Evolutionary conservation across 2,113 vertebrate genomes (phyloP), one percentile per base, ranked within the genome.

Genomic region (Psittacus erithacus): DNA sequence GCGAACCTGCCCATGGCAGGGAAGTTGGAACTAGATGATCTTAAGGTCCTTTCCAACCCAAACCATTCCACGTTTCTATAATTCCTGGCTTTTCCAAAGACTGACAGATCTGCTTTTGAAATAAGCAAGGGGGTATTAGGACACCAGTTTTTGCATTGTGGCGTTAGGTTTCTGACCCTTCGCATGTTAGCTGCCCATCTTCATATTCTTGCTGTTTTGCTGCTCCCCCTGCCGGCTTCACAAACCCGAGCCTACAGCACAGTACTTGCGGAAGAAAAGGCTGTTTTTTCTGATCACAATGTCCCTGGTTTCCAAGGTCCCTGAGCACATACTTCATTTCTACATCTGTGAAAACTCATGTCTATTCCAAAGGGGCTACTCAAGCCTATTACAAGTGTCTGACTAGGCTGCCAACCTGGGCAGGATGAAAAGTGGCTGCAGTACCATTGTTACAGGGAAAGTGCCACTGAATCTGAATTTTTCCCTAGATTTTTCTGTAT

Each of bases 241-340:
- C 4, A 6, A 49, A 70, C 62, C 31, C 1, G 0, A 10, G 17
- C 20, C 39, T 29, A 49, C 43, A 44, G 65, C 44, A 10, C 1
- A 0, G 17, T 11, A 25, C 8, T 46, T 29, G 44, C 20, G 5
- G 52, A 38, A 67, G 31, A 10, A 55, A 22, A 29, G 38, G 33
- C 23, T n/a, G 19, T 0, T 14, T 17, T 35, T 57, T 49, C 17
- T 4, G 0, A 33, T 69, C 23, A 20, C 60, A 9, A 0, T 9
- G 44, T 35, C 67, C 31, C 44, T 49, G 41, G 1, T 63, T 86
- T 67, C 44, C 38, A 13, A 17, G 5, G 2, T 46, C 43, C 17
- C 46, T 7, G 35, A 35, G 33, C 23, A 38, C 67, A 8, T 8
- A 6, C 29, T 39, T 71, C 15, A 14, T 87, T 84, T 89, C 57